Conservation (phyloP, 2,113 vertebrate species). For the Sterna hirundo region DNA sequence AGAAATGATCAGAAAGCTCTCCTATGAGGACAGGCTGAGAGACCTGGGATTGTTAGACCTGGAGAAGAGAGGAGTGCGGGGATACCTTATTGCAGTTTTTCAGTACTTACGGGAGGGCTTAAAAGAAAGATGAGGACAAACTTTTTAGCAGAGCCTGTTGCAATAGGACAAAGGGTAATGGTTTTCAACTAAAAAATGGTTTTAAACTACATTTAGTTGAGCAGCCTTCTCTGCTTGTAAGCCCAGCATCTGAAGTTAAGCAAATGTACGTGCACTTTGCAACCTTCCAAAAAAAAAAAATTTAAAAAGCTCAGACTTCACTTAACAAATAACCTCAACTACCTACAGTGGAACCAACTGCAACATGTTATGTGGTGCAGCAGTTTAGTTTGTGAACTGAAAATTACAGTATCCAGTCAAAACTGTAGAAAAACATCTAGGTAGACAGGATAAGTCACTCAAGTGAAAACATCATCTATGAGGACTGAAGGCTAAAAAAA, state of each 20-base stretch:
- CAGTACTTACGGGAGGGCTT: background rate
- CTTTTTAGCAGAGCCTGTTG: background rate
- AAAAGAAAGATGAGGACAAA: background rate
- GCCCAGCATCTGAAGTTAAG: background rate
- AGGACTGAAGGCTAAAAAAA: background rate
- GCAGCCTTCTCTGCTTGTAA: background rate
- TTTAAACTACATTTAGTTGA: background rate
- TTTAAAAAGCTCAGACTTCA: background rate
- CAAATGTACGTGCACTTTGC: rapidly evolving
- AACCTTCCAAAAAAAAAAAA: background rate
- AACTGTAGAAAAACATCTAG: background rate
- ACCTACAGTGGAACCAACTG: background rate
- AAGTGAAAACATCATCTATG: background rate
- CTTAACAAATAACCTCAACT: background rate
- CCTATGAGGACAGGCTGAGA: background rate
- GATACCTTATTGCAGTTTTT: background rate
- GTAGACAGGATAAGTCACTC: background rate
- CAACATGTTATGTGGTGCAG: background rate
- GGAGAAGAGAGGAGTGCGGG: background rate
- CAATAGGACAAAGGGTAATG: background rate
- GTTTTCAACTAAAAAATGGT: too few species aligned
- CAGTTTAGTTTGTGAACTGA: background rate
- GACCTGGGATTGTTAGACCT: background rate
- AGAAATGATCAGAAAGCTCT: background rate
- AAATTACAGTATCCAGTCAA: background rate